A percentile compares a stretch with the other conserved stretches of the same genome.
Evolutionary conservation across 2,113 vertebrate species (phyloP).

Genomic region (Halcyon senegalensis): DNA sequence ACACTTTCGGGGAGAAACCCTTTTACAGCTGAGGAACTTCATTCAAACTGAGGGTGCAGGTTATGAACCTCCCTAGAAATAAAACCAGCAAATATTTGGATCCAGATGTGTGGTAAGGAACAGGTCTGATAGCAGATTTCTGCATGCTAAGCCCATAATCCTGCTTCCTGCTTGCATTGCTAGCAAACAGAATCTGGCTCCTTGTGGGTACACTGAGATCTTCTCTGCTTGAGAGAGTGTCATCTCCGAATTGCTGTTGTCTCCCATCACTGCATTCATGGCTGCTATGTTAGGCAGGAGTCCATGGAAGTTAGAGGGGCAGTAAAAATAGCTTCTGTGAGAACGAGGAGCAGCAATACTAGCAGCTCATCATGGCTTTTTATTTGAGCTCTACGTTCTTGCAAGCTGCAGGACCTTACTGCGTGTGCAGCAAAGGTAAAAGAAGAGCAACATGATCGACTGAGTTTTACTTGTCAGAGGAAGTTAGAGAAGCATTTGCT

Average conservation of each 20-base stretch:
- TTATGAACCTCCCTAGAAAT: background rate
- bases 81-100: background rate
- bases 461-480: background rate
- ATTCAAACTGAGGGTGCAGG: background rate
- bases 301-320: background rate
- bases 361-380: background rate
- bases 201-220: background rate
- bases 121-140: background rate
- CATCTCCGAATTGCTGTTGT: background rate
- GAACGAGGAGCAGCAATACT: background rate
- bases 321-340: background rate
- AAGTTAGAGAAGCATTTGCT: background rate
- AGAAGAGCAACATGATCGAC: background rate
- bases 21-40: background rate
- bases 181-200: background rate
- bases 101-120: rapidly evolving
- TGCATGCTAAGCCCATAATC: background rate
- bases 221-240: background rate
- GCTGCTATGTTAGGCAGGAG: background rate
- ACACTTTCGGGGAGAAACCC: background rate
- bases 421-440: background rate
- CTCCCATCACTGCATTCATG: background rate
- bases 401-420: background rate
- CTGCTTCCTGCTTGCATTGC: background rate
- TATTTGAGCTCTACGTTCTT: background rate